Conservation (phyloP, 2,888 invertebrate genomes). For the Meiosimyza decipiens region DNA sequence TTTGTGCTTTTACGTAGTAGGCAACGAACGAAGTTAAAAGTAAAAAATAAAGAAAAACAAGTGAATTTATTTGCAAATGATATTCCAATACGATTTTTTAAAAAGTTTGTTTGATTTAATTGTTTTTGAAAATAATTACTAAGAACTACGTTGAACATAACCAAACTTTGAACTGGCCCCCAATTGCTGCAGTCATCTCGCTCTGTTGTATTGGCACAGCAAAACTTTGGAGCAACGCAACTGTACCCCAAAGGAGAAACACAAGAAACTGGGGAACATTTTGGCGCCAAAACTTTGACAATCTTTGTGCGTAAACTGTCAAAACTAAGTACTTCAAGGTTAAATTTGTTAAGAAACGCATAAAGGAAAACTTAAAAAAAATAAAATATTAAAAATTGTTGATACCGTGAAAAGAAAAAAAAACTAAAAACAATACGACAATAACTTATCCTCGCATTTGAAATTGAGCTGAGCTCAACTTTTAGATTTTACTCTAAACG, state of each 20-base stretch:
- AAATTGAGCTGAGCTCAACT: slow-evolving; percentile 26
- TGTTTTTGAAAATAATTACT: too few relatives aligned
- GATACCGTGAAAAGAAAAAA: neutral
- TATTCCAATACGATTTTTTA: too few relatives aligned
- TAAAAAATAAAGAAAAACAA: slow-evolving; percentile 2
- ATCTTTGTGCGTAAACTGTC: slow-evolving; percentile 16
- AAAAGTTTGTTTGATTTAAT: too few relatives aligned
- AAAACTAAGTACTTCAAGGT: slow-evolving; percentile 21
- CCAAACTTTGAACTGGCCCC: slow-evolving; percentile 33
- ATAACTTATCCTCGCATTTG: slow-evolving; percentile 1
- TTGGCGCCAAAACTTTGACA: slow-evolving; percentile 26
- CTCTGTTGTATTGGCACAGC: neutral
- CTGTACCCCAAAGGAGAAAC: slow-evolving; percentile 41
- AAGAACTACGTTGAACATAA: slow-evolving; percentile 5
- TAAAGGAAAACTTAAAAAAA: neutral
- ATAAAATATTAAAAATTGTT: slow-evolving; percentile 15
- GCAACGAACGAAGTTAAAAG: slow-evolving; percentile 3
- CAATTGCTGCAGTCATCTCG: slow-evolving; percentile 13
- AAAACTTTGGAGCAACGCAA: slow-evolving; percentile 37
- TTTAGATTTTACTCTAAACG: neutral
- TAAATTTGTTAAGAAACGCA: slow-evolving; percentile 8
- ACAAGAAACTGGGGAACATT: slow-evolving; percentile 23
- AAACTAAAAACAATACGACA: neutral
- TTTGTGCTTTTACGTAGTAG: slow-evolving; percentile 29
- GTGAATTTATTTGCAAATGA: slow-evolving; percentile 1